Conservation (phyloP, 2,797 vertebrate species). For the Smutsia temminckii region DNA sequence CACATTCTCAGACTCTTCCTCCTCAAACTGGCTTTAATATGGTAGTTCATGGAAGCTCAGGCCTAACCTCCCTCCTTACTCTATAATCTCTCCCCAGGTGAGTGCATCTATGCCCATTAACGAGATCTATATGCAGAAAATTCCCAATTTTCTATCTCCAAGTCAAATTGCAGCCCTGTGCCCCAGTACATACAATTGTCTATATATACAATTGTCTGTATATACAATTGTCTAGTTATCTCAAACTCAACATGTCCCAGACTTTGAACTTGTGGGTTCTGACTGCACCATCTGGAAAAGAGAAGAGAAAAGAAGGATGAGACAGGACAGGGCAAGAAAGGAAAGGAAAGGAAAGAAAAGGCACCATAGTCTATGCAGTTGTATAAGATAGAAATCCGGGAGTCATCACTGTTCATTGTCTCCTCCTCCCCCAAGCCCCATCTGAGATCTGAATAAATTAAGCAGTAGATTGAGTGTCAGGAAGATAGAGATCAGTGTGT, state of each 20-base stretch:
- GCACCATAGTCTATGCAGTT: background rate
- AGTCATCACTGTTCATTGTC: background rate
- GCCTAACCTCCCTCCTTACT: background rate
- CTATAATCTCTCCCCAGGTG: background rate
- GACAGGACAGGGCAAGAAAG: background rate
- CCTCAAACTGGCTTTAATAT: background rate
- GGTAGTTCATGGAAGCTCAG: background rate
- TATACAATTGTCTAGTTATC: background rate
- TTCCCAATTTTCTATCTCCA: background rate
- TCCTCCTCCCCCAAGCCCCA: background rate
- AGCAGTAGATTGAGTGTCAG: background rate
- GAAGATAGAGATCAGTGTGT: background rate
- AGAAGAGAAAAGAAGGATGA: background rate
- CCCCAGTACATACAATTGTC: background rate
- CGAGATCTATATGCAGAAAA: background rate
- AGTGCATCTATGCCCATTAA: background rate
- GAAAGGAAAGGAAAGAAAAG: background rate
- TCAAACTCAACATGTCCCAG: background rate
- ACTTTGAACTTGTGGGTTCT: constrained; percentile 19
- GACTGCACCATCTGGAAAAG: background rate
- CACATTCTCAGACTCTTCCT: background rate
- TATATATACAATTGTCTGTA: background rate
- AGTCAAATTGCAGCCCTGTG: background rate
- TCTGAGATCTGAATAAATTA: constrained; percentile 1
- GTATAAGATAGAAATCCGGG: background rate